Base-by-base conservation (phyloP, 2,797 vertebrate species). In the Sebastes minor region DNA sequence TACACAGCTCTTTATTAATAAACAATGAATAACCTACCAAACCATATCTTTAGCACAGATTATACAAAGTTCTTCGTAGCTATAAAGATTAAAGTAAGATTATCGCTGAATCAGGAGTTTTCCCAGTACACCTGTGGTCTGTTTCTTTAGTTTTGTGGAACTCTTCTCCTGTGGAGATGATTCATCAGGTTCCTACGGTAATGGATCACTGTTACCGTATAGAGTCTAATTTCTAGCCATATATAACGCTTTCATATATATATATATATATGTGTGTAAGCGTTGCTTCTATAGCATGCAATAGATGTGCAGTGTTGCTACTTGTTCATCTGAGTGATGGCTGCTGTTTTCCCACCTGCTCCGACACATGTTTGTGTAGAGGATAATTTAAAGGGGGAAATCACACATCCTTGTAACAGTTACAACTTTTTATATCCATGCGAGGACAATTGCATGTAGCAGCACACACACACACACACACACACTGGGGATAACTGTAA, bases 1-100 rank as follows among this genome's bases (percentile, higher is more conserved):
- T 32, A 20, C 53, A 5, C 71, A 71, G 33, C 5, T 46, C 20
- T 73, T 78, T 63, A 67, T 76, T 70, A 61, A 76, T 74, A 70
- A 82, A 27, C 49, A 63, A 49, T 16, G 12, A 74, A 61, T 25
- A 55, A 62, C 18, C 30, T 8, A 11, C 7, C 5, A 57, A 67
- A 64, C 1, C 6, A 35, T 20, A 18, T 68, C 10, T 60, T 74
- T 33, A 16, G 10, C 2, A 8, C 5, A 53, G 22, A 22, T 23
- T 4, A 49, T 10, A 33, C 8, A 16, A 62, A 1, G 8, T 4
- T 38, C 4, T 38, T 5, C 10, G 9, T 27, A 14, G 23, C 6
- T 28, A 27, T 20, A 2, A 20, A 49, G 46, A 49, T 49, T 18
- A 18, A 49, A 32, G 4, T 11, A 18, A 12, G 30, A 33, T 32